Base-by-base conservation (phyloP, 2,888 invertebrate species). In the Meteorus colon region DNA sequence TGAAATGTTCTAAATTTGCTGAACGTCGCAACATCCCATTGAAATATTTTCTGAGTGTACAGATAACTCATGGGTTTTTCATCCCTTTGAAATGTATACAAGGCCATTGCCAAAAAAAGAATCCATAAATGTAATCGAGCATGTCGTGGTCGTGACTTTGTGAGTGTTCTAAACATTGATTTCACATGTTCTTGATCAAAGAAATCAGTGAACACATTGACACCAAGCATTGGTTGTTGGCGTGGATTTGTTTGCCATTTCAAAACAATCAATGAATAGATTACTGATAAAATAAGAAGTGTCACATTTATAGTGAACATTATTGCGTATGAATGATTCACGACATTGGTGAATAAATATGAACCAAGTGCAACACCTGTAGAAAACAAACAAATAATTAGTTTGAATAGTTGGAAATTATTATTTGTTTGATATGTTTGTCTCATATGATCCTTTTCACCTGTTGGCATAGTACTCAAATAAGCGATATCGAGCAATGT, bases 61-160 rank as follows among this genome's bases (percentile, higher is more conserved):
- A 96, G 88, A 82, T 93, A 96, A 84, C 94, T 91, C 85, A 95
- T 94, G 27, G 93, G 93, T 79, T 93, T 93, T 85, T 97, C 96
- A 86, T 96, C 96, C 86, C 96, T 92, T 88, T 96, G 96, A 86
- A 96, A 96, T 68, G 95, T 95, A 83, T 96, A 96, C 69, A 95
- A 90, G 0, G 93, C 93, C 95, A 96, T 95, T 24, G 94, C 92
- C 12, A 94, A 83, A 14, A 96, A 91, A n/a, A 96, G 88, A 51
- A 95, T 90, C 89, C 94, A 92, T 3, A 96, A 88, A 80, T 93
- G 94, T 45, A 92, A 84, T 79, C 95, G 91, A 12, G 92, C 90
- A 77, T 92, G 91, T 5, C 92, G 90, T 0, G 90, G 84, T 14
- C 96, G 91, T 65, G 89, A 91, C 83, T 92, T 94, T 0, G 91